A percentile compares a stretch with the other conserved stretches of the same genome.
phyloP scores from a whole-genome alignment of 1,140 invertebrate species.

The Ephestia elutella region DNA sequence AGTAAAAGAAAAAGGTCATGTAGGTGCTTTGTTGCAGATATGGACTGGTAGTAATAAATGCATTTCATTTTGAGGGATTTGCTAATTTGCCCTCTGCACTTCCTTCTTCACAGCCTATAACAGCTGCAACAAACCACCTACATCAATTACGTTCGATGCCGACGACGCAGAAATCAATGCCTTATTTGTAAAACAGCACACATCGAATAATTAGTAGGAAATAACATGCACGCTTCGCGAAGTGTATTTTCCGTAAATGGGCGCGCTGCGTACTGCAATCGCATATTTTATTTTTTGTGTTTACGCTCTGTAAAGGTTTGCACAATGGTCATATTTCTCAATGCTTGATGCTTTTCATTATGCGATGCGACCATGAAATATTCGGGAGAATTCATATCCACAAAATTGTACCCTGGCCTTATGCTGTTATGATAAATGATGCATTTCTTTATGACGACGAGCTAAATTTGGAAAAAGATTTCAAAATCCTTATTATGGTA shows the following conservation, averaged over 20 bases:
- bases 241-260: background rate
- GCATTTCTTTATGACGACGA: background rate
- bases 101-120: no score
- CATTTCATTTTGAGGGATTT: no score
- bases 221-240: background rate
- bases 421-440: background rate
- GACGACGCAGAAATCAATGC: background rate
- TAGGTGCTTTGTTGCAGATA: no score
- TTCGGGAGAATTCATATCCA: background rate
- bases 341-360: background rate
- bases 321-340: background rate
- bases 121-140: no score
- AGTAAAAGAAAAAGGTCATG: no score
- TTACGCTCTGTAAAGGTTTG: conserved; percentile 1
- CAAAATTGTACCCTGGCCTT: background rate
- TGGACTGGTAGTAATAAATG: no score
- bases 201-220: background rate
- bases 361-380: background rate
- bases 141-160: background rate
- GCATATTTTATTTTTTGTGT: background rate
- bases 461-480: background rate
- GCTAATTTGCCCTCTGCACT: no score
- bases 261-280: background rate
- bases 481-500: background rate
- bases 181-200: background rate